Percentiles rank a stretch among this genome's conserved stretches.
Conservation (phyloP, 2,797 vertebrate genomes). For the Spea hammondii region DNA sequence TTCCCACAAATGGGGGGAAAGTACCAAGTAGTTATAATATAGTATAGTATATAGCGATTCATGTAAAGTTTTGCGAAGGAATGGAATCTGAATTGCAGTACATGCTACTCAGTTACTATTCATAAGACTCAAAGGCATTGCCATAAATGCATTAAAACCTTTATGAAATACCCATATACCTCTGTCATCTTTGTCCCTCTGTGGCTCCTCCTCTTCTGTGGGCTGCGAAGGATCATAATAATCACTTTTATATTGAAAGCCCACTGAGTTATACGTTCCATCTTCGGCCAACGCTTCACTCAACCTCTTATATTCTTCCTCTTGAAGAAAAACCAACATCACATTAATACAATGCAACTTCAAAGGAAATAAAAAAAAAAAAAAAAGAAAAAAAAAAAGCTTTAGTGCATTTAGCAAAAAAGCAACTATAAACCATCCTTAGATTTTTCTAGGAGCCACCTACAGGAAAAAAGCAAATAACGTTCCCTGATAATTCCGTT, state of each 20-base stretch:
- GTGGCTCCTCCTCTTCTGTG: slow-evolving; percentile 92
- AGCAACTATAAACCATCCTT: not conserved
- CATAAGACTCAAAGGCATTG: no score
- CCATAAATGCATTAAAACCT: no score
- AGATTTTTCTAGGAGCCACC: not conserved
- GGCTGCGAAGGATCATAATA: slow-evolving; percentile 98
- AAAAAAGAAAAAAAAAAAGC: not conserved
- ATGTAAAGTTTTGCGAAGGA: no score
- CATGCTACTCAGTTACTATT: no score
- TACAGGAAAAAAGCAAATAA: slow-evolving; percentile 50
- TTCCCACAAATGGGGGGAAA: no score
- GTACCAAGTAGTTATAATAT: no score
- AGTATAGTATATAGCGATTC: no score
- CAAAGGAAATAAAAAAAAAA: not conserved
- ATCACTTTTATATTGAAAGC: slow-evolving; percentile 91
- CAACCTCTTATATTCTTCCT: slow-evolving; percentile 98
- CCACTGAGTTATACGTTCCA: slow-evolving; percentile 89
- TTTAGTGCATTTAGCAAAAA: not conserved
- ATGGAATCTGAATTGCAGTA: no score
- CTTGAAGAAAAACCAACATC: slow-evolving; percentile 72
- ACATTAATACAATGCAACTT: not conserved
- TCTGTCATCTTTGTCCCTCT: slow-evolving; percentile 76
- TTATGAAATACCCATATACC: slow-evolving; percentile 7
- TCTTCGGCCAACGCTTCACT: slow-evolving; percentile 95
- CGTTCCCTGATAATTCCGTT: slow-evolving; percentile 62